Conservation (phyloP, 2,113 vertebrate species). For the Sylvietta virens region DNA sequence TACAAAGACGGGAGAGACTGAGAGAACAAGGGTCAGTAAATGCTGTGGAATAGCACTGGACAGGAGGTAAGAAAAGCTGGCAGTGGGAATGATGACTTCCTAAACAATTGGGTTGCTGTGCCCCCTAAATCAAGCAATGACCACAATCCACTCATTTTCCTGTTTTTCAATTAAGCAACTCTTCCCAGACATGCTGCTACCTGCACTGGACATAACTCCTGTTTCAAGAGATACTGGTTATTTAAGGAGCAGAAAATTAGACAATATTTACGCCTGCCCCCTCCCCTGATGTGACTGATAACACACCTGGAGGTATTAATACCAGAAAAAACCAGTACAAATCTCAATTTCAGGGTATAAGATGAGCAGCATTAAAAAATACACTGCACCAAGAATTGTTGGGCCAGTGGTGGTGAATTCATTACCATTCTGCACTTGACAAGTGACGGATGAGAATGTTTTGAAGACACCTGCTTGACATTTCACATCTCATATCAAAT, state of each 20-base stretch:
- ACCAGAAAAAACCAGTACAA: not conserved
- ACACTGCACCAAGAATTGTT: not conserved
- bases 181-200: not conserved
- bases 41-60: not conserved
- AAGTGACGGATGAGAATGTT: not conserved
- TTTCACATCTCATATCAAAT: not conserved
- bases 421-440: not conserved
- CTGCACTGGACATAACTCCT: not conserved
- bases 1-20: not conserved
- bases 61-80: not conserved
- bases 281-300: not conserved
- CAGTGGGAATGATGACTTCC: fast-evolving
- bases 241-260: not conserved
- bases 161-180: not conserved
- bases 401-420: not conserved
- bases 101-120: not conserved
- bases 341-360: not conserved
- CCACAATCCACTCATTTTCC: not conserved
- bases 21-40: not conserved
- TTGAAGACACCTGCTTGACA: not conserved
- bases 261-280: not conserved
- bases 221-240: not conserved
- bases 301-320: not conserved
- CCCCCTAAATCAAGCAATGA: not conserved
- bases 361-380: not conserved